Base-by-base conservation (phyloP, 2,113 vertebrate species). In the Gila orcuttii region DNA sequence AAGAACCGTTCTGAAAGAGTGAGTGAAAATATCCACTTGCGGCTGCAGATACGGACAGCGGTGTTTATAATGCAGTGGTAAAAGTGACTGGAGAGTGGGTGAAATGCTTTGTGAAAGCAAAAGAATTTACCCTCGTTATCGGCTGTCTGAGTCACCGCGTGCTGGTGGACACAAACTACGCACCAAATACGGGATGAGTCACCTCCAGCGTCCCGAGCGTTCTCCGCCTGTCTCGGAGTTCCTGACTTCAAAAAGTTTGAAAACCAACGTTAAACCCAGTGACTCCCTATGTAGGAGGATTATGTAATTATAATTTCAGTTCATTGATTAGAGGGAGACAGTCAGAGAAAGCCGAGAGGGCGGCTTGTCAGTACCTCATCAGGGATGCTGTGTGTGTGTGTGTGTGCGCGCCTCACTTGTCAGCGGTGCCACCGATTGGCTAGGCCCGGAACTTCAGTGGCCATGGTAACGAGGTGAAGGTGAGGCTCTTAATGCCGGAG, bases 391-490 rank as follows among this genome's bases (percentile, higher is more conserved):
- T 90, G 73, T 85, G 85, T 90, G 87, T 82, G 62, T 74, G 88
- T 79, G 73, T 85, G 85, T 90, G 88, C 87, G 88, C 84, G 84
- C 68, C 68, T 88, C 62, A 75, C 52, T 86, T 36, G 33, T 42
- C 52, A 62, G 57, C 25, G 42, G 80, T 23, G 73, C 79, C 84
- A 10, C 88, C 77, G 89, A 90, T 91, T 92, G 92, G 71, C 88
- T 85, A 89, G 82, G 80, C 81, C 86, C 86, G 87, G 86, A 89
- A 86, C 90, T 91, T 21, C 89, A 89, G 93, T 94, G 93, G 90
- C 93, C 94, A 94, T 95, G 94, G 94, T 89, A 95, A 95, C 94
- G 13, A 64, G 86, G 87, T 73, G 88, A 90, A 91, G 91, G 92
- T 91, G 92, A 92, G 89, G 87, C 82, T 87, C 86, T 90, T 90